Evolutionary conservation across 2,797 vertebrate genomes (phyloP), one percentile per base, ranked within the genome.

Genomic region (Sternotherus odoratus): DNA sequence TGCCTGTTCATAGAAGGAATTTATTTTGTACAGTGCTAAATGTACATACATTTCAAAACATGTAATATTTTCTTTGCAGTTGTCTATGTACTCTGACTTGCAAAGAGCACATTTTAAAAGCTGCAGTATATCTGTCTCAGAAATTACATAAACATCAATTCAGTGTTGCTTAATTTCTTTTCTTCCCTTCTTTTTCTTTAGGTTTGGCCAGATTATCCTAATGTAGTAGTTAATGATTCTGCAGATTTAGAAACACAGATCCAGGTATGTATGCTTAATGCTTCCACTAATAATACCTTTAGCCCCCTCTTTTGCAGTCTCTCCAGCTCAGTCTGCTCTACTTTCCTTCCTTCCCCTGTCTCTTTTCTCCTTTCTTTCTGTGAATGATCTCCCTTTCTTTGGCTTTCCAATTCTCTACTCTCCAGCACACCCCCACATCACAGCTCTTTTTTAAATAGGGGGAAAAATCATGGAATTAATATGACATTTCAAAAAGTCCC

Each of bases 131-230:
- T 78, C 26, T 83, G 50, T 78, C 26, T 83, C 48, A 53, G 30
- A 19, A 85, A 82, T 15, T 39, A 7, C 33, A 6, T 50, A 26
- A 46, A 30, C 84, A 77, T 17, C 26, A 60, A 8, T 7, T 30
- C 43, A 19, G 4, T 82, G 12, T 49, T 33, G 21, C 39, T 26
- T 28, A 63, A n/a, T 30, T 9, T 21, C 4, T 53, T 48, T 48
- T 46, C 57, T 57, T 53, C 53, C 39, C 75, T 72, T 57, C 86
- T 24, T 94, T 36, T 54, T 33, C 66, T 80, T 11, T 83, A 99
- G 99, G 98, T 99, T 39, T 99, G 99, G 99, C 99, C 99, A 87
- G 99, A 99, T 97, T 96, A 79, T 11, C 99, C 99, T 12, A 84
- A 97, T 86, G 28, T 99, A 36, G 82, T 2, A 4, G 97, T 99